phyloP scores from a whole-genome alignment of 2,797 vertebrate species.

The Cyclopterus lumpus region DNA sequence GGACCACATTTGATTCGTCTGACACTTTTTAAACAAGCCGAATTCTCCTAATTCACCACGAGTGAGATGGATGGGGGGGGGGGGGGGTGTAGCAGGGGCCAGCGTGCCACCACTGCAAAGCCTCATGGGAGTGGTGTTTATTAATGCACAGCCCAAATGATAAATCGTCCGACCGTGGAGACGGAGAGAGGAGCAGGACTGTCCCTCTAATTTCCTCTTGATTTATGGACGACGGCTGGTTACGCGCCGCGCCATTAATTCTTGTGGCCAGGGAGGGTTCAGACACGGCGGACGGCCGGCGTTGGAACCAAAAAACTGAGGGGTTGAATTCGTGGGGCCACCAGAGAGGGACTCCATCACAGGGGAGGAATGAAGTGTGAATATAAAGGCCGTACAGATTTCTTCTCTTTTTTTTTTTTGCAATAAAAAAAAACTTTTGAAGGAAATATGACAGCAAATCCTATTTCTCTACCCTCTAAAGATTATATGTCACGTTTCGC shows the following conservation, averaged over 20 bases:
- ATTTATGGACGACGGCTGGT: slow-evolving; percentile 94
- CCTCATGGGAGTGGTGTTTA: slow-evolving; percentile 95
- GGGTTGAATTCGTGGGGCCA: slow-evolving; percentile 59
- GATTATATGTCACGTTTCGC: not conserved
- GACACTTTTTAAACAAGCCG: slow-evolving; percentile 21
- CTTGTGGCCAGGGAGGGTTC: slow-evolving; percentile 81
- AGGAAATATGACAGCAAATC: slow-evolving; percentile 3
- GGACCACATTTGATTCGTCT: slow-evolving; percentile 19
- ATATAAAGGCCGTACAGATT: not conserved
- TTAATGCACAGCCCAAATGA: slow-evolving; percentile 96
- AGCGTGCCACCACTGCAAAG: slow-evolving; percentile 83
- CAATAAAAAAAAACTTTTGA: not conserved
- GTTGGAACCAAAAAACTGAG: slow-evolving; percentile 56
- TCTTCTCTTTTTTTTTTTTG: not conserved
- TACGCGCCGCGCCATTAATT: slow-evolving; percentile 93
- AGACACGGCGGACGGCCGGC: slow-evolving; percentile 77
- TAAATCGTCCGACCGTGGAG: slow-evolving; percentile 93
- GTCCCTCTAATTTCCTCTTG: slow-evolving; percentile 92
- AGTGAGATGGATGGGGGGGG: not conserved
- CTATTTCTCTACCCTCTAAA: not conserved
- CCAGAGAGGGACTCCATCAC: slow-evolving; percentile 45
- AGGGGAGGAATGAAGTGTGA: slow-evolving; percentile 12
- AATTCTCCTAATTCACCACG: slow-evolving; percentile 36
- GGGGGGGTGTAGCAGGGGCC: slow-evolving; percentile 30
- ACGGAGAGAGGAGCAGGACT: slow-evolving; percentile 79